Evolutionary conservation across 2,113 vertebrate species (phyloP).

Genomic region (Myiagra hebetior): DNA sequence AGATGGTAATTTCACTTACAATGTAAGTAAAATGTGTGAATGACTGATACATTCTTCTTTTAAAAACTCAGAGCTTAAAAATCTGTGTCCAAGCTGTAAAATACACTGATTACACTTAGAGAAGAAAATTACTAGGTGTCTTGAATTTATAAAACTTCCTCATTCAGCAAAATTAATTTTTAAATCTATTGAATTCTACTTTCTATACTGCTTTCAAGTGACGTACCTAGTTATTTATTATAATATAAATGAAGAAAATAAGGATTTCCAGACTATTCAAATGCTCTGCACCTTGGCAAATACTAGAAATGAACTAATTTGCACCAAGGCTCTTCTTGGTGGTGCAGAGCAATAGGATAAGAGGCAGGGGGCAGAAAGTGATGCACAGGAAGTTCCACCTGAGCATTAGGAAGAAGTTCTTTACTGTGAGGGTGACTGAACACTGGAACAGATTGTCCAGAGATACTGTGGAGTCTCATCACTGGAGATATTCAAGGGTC

Average conservation of each 20-base stretch:
- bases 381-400: background rate
- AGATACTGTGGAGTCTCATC: background rate
- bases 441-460: background rate
- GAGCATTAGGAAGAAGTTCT: background rate
- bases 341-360: background rate
- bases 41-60: background rate
- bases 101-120: background rate
- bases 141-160: background rate
- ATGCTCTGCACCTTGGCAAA: background rate
- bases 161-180: background rate
- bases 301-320: background rate
- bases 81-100: background rate
- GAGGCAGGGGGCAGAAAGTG: background rate
- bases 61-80: background rate
- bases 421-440: background rate
- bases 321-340: fast-evolving
- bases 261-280: background rate
- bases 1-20: background rate
- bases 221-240: background rate
- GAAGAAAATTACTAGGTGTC: background rate
- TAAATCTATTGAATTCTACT: background rate
- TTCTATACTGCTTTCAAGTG: background rate
- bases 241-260: background rate
- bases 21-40: background rate
- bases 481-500: background rate